Percentiles rank a stretch among this genome's conserved stretches.
Evolutionary conservation across 1,140 invertebrate genomes (phyloP).

Genomic region (Microplitis mediator): DNA sequence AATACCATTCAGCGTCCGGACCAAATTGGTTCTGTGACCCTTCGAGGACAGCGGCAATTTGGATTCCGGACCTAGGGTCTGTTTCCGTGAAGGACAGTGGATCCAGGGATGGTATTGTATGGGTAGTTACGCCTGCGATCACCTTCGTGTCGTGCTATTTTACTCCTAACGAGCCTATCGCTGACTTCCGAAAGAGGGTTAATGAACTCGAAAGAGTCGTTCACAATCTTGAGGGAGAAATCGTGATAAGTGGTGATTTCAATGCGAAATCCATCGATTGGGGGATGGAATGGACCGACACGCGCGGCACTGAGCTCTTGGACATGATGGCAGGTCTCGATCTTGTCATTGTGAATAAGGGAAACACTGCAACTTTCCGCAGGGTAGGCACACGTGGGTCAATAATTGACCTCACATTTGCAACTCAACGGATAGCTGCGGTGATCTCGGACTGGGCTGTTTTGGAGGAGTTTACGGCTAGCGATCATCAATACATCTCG

Average conservation of each 20-base stretch:
- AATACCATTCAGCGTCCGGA: too few relatives aligned
- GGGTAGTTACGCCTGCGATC: too few relatives aligned
- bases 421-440: background rate
- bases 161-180: slow-evolving; percentile 27
- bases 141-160: slow-evolving; percentile 35
- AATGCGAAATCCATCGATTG: background rate
- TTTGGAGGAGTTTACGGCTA: background rate
- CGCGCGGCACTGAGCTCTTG: background rate
- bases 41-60: too few relatives aligned
- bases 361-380: slow-evolving; percentile 25
- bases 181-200: slow-evolving; percentile 20
- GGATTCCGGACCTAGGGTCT: too few relatives aligned
- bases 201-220: slow-evolving; percentile 2
- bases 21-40: too few relatives aligned
- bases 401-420: background rate
- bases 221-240: slow-evolving; percentile 3
- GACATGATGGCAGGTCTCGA: background rate
- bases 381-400: background rate
- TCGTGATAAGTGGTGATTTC: background rate
- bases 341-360: background rate
- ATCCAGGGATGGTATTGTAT: too few relatives aligned
- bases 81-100: too few relatives aligned
- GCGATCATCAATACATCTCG: background rate
- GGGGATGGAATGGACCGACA: background rate
- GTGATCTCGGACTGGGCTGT: background rate